These are phyloP conservation scores for Protonibea diacanthus DNA, from an alignment of 2,797 vertebrate genomes.

Conservation along the genomic window DNA sequence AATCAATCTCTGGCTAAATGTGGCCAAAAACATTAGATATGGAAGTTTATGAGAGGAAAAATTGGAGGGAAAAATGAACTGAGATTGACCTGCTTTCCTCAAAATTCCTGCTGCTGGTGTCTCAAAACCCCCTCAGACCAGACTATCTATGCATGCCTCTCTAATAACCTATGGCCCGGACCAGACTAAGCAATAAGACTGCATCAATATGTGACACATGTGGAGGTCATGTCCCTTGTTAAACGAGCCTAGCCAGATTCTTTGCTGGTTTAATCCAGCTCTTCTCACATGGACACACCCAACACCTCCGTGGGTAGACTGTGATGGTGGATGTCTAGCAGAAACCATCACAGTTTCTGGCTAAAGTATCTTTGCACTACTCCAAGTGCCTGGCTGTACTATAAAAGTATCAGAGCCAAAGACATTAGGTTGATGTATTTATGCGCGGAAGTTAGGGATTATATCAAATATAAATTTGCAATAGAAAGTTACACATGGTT, in stretches of 20 bases:
- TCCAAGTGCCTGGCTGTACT: slow-evolving; percentile 2
- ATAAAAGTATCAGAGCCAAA: not conserved
- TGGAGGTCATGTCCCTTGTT: slow-evolving; percentile 47
- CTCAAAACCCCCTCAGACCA: slow-evolving; percentile 30
- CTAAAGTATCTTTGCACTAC: not conserved
- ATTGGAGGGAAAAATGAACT: slow-evolving; percentile 40
- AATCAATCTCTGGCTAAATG: not conserved
- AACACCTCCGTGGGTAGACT: slow-evolving; percentile 18
- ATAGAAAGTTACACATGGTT: not conserved
- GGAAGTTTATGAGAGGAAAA: not conserved
- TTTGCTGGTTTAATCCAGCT: slow-evolving; percentile 14
- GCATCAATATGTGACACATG: slow-evolving; percentile 67
- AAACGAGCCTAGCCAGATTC: slow-evolving; percentile 35
- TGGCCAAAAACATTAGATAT: not conserved
- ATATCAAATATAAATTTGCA: not conserved
- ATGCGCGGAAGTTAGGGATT: not conserved
- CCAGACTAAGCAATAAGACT: slow-evolving; percentile 61
- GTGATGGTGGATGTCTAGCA: slow-evolving; percentile 22
- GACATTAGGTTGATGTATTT: not conserved
- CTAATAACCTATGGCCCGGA: slow-evolving; percentile 53
- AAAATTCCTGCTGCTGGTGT: slow-evolving; percentile 55
- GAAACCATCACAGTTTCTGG: slow-evolving; percentile 7
- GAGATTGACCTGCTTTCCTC: slow-evolving; percentile 55
- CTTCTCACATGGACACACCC: slow-evolving; percentile 28
- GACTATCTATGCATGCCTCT: slow-evolving; percentile 36